These are phyloP conservation scores for Cordylochernes scorpioides DNA, from an alignment of 2,888 invertebrate species.

Conservation along the genomic window DNA sequence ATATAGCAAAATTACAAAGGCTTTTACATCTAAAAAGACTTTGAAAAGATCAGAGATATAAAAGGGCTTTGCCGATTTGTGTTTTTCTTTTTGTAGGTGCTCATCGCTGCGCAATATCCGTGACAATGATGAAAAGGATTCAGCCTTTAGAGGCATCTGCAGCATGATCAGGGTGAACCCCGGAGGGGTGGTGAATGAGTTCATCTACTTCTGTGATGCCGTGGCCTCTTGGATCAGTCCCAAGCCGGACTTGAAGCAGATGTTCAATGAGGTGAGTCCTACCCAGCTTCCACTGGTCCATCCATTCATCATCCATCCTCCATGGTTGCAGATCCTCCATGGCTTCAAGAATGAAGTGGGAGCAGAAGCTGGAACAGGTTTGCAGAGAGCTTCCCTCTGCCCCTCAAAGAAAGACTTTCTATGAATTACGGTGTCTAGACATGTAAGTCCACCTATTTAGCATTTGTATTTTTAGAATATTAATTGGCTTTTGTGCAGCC, in stretches of 20 bases:
- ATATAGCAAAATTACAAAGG: too few relatives aligned
- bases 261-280: slow-evolving; percentile 59
- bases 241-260: slow-evolving; percentile 79
- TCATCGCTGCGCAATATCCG: slow-evolving; percentile 85
- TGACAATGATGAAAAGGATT: slow-evolving; percentile 98
- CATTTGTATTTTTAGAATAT: too few relatives aligned
- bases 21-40: too few relatives aligned
- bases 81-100: slow-evolving; percentile 39
- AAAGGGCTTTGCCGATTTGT: slow-evolving; percentile 4
- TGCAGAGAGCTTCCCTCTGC: slow-evolving; percentile 85
- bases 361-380: slow-evolving; percentile 87
- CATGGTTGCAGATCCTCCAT: slow-evolving; percentile 50
- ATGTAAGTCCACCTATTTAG: too few relatives aligned
- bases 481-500: too few relatives aligned
- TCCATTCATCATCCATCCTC: slow-evolving; percentile 73
- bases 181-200: slow-evolving; percentile 78
- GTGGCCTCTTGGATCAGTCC: slow-evolving; percentile 93
- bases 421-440: slow-evolving; percentile 55
- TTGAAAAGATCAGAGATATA: too few relatives aligned
- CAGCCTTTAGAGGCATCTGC: slow-evolving; percentile 96
- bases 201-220: slow-evolving; percentile 98
- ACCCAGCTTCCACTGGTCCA: slow-evolving; percentile 13
- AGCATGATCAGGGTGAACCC: slow-evolving; percentile 88
- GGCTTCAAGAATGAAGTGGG: slow-evolving; percentile 94
- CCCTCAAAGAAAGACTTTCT: slow-evolving; percentile 63